Evolutionary conservation across 2,888 invertebrate genomes (phyloP).

Genomic region (Parthenolecanium corni): DNA sequence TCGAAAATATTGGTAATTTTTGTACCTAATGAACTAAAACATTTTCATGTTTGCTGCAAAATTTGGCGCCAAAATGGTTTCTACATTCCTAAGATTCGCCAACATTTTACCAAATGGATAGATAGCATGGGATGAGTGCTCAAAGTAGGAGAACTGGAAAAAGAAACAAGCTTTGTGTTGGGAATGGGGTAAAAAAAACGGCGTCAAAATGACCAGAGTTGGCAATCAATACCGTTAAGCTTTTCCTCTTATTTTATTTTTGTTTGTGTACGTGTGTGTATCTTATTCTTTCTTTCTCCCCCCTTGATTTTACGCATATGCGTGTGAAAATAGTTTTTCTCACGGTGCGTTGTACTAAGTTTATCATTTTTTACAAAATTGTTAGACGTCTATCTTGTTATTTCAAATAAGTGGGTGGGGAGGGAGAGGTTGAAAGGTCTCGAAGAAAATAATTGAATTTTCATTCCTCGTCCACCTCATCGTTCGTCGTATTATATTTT

Average conservation of each 20-base stretch:
- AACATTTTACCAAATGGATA: not conserved
- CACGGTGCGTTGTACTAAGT: no score
- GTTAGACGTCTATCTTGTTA: not conserved
- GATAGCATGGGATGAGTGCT: not conserved
- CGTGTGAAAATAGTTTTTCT: no score
- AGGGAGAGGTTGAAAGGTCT: no score
- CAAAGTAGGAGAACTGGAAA: slow-evolving; percentile 1
- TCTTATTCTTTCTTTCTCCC: no score
- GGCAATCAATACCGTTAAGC: slow-evolving; percentile 13
- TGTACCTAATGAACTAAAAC: not conserved
- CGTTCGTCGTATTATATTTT: no score
- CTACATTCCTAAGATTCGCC: slow-evolving; percentile 9
- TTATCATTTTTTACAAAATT: no score
- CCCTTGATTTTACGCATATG: no score
- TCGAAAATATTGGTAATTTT: not conserved
- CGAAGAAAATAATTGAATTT: no score
- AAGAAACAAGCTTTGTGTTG: slow-evolving; percentile 13
- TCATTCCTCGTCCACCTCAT: no score
- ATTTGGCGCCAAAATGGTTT: slow-evolving; percentile 14
- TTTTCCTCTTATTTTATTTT: not conserved
- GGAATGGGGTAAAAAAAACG: slow-evolving; percentile 9
- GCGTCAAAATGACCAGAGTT: slow-evolving; percentile 25
- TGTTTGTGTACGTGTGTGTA: not conserved
- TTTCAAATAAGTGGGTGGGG: not conserved
- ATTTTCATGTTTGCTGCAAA: not conserved